Conservation (phyloP, 30 jellyfish, hydroid and myxozoan species). For the Turritopsis dohrnii region DNA sequence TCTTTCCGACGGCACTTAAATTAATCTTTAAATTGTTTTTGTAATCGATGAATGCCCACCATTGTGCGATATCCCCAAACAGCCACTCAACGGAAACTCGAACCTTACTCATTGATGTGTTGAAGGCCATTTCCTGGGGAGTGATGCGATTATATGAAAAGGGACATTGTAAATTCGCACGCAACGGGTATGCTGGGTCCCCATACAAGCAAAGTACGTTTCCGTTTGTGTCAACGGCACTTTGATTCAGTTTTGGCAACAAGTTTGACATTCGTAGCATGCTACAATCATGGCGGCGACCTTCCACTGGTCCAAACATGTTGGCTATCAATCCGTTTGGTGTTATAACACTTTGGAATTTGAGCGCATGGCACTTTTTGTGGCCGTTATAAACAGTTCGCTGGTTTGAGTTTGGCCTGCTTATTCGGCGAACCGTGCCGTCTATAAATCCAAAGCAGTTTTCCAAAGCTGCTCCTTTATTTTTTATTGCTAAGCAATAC, state of each 20-base stretch:
- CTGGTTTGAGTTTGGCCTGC: constrained; percentile 25
- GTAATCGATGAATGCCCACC: constrained; percentile 32
- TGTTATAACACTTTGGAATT: not conserved
- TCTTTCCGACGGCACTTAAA: constrained; percentile 28
- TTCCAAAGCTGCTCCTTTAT: constrained; percentile 31
- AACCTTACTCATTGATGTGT: constrained; percentile 35
- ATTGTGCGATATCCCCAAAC: constrained; percentile 27
- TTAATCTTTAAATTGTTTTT: constrained; percentile 18
- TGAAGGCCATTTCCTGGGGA: constrained; percentile 9
- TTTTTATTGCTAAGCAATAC: not conserved
- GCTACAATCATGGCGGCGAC: constrained; percentile 25
- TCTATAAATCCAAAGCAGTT: constrained; percentile 22
- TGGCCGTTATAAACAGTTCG: no score
- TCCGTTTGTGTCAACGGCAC: constrained; percentile 12
- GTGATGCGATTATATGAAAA: constrained; percentile 22
- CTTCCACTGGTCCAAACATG: constrained; percentile 14
- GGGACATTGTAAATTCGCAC: constrained; percentile 30
- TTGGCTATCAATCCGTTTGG: constrained; percentile 3
- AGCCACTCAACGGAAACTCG: constrained; percentile 25
- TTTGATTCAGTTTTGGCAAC: constrained; percentile 24
- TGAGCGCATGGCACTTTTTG: constrained; percentile 30
- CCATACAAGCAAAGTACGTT: constrained; percentile 35
- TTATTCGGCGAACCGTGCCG: constrained; percentile 3
- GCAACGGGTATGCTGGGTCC: constrained; percentile 28
- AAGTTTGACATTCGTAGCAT: constrained; percentile 22